phyloP scores from a whole-genome alignment of 2,113 vertebrate genomes.

The Mustela nigripes region DNA sequence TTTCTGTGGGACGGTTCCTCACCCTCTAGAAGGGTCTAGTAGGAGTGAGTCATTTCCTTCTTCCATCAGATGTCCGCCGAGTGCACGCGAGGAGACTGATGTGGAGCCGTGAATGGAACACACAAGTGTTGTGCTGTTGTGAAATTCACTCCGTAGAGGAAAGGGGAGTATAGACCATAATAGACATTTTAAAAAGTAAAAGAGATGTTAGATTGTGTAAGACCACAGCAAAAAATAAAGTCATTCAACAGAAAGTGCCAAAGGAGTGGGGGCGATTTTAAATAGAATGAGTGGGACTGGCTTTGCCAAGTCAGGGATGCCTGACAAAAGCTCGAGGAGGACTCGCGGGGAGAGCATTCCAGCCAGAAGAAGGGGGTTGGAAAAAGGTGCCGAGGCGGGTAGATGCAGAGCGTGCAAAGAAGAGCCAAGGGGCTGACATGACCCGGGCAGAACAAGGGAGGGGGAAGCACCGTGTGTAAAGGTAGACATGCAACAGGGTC shows the following conservation, averaged over 20 bases:
- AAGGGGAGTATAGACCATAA: no score
- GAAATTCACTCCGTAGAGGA: not conserved
- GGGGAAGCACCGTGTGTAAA: accelerated
- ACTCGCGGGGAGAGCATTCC: not conserved
- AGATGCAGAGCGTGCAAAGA: accelerated
- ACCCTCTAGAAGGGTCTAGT: not conserved
- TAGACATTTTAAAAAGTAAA: not conserved
- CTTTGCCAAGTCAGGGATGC: not conserved
- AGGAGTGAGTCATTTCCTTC: accelerated
- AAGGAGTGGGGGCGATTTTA: accelerated
- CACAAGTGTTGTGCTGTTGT: accelerated
- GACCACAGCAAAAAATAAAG: not conserved
- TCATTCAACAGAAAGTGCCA: not conserved
- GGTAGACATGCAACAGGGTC: not conserved
- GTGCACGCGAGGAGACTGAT: accelerated
- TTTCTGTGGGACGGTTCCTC: accelerated
- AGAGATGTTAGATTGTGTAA: not conserved
- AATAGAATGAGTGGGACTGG: not conserved
- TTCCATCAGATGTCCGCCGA: accelerated
- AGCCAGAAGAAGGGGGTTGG: not conserved
- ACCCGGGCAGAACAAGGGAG: not conserved
- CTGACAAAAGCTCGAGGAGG: not conserved
- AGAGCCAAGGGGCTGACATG: not conserved
- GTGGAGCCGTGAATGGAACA: not conserved
- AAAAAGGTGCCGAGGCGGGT: not conserved